Evolutionary conservation across 23 tunicate species (phyloP).

Genomic region (Halocynthia roretzi): DNA sequence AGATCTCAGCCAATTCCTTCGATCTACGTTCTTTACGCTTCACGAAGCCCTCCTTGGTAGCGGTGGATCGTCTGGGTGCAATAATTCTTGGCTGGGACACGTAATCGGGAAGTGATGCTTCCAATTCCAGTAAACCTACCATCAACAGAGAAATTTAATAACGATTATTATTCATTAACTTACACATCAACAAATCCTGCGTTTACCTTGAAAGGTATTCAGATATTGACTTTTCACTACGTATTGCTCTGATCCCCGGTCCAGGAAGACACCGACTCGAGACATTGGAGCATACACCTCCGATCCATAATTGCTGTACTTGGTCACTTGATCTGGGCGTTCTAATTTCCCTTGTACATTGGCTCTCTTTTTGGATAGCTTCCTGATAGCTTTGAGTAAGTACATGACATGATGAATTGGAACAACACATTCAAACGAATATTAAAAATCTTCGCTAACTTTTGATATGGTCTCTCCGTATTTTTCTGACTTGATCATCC

Average conservation of each 20-base stretch:
- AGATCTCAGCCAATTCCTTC: constrained; percentile 65
- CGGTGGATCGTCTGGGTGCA: constrained; percentile 43
- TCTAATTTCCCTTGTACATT: constrained; percentile 72
- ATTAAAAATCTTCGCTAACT: constrained; percentile 21
- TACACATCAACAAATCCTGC: background rate
- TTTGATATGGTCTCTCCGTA: constrained; percentile 81
- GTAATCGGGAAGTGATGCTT: constrained; percentile 64
- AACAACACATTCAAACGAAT: background rate
- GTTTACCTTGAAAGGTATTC: constrained; percentile 78
- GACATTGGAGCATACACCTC: constrained; percentile 84
- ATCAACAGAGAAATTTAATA: background rate
- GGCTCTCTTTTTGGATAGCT: constrained; percentile 33
- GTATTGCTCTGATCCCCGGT: constrained; percentile 84
- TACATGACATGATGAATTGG: constrained; percentile 2
- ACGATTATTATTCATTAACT: background rate
- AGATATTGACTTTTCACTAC: constrained; percentile 87
- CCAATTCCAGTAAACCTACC: constrained; percentile 82
- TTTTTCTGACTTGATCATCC: constrained; percentile 75
- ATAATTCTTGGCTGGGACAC: constrained; percentile 70
- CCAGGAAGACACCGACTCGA: constrained; percentile 87
- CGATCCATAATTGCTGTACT: constrained; percentile 71
- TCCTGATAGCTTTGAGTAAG: constrained; percentile 44
- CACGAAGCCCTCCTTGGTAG: constrained; percentile 51
- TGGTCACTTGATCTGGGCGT: constrained; percentile 49
- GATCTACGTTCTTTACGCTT: constrained; percentile 63